These are phyloP conservation scores for Pristionchus mayeri DNA, from an alignment of 2,888 invertebrate species.

Conservation along the genomic window DNA sequence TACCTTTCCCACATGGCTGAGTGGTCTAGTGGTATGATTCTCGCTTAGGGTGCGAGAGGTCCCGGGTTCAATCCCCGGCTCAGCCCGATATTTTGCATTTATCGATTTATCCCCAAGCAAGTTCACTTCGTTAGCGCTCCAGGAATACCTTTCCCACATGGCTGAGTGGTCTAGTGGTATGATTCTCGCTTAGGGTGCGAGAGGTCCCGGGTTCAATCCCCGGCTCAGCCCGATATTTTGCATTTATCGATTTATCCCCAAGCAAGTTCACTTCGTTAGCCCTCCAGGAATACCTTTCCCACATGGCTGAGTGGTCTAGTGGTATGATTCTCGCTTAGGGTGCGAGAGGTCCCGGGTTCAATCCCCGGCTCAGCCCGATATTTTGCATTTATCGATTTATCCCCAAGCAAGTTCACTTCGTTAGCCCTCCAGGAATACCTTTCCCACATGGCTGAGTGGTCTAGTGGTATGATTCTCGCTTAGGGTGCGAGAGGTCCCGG, in stretches of 20 bases:
- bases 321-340: slow-evolving; percentile 77
- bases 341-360: slow-evolving; percentile 77
- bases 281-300: too few relatives aligned
- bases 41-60: slow-evolving; percentile 77
- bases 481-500: slow-evolving; percentile 77
- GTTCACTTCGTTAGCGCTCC: too few relatives aligned
- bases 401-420: slow-evolving; percentile 59
- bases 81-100: slow-evolving; percentile 49
- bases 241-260: too few relatives aligned
- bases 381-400: too few relatives aligned
- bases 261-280: too few relatives aligned
- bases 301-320: slow-evolving; percentile 75
- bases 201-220: slow-evolving; percentile 77
- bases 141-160: slow-evolving; percentile 43
- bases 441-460: slow-evolving; percentile 68
- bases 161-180: slow-evolving; percentile 77
- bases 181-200: slow-evolving; percentile 77
- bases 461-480: slow-evolving; percentile 77
- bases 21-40: slow-evolving; percentile 77
- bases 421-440: too few relatives aligned
- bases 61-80: slow-evolving; percentile 76
- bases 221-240: slow-evolving; percentile 60
- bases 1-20: slow-evolving; percentile 52
- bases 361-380: slow-evolving; percentile 67
- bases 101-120: too few relatives aligned